Conservation (phyloP, 2,888 invertebrate genomes). For the Drepana falcataria region DNA sequence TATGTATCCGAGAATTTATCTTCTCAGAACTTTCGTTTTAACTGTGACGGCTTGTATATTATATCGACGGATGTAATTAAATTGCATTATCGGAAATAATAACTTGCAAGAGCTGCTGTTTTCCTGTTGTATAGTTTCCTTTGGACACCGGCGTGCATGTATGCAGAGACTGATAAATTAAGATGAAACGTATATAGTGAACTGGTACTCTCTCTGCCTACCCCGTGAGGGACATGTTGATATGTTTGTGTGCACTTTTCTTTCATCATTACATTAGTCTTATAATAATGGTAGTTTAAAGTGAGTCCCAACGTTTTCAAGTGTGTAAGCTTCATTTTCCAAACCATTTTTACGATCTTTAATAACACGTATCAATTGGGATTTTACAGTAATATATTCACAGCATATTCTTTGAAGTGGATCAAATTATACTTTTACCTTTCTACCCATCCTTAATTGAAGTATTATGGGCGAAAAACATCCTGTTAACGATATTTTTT, state of each 20-base stretch:
- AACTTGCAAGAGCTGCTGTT: constrained; percentile 9
- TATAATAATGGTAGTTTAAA: no score
- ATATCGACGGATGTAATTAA: constrained; percentile 34
- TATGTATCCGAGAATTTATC: constrained; percentile 6
- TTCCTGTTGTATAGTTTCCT: background rate
- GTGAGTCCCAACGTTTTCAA: no score
- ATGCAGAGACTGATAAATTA: no score
- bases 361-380: no score
- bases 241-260: no score
- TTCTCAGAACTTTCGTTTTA: constrained; percentile 47
- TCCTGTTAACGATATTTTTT: constrained; percentile 22
- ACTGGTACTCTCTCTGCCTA: no score
- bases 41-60: constrained; percentile 28
- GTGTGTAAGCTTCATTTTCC: no score
- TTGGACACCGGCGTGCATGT: background rate
- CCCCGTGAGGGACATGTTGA: no score
- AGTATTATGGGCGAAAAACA: background rate
- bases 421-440: background rate
- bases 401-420: constrained; percentile 1
- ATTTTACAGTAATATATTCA: background rate
- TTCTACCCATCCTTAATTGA: background rate
- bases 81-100: constrained; percentile 30
- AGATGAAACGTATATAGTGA: no score
- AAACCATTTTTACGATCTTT: no score
- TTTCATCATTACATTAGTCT: no score